Evolutionary conservation across 2,888 invertebrate genomes (phyloP).

Genomic region (Thelaira solivaga): DNA sequence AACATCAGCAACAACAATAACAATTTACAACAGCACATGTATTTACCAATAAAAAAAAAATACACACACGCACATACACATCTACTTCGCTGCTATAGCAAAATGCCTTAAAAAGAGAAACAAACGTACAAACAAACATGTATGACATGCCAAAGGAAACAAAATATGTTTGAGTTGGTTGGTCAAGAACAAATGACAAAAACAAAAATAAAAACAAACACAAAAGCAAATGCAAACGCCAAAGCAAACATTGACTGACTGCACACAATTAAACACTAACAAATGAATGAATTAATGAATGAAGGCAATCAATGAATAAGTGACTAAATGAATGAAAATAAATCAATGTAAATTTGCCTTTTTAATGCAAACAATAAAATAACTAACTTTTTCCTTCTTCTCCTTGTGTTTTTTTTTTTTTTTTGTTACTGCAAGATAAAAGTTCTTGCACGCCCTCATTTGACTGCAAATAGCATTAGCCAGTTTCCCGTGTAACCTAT

Average conservation of each 20-base stretch:
- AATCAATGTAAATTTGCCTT: constrained; percentile 20
- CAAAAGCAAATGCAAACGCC: neutral
- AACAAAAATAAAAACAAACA: neutral
- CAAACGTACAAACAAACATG: neutral
- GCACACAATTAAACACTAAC: neutral
- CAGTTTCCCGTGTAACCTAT: too few relatives aligned
- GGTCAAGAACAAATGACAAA: constrained; percentile 30
- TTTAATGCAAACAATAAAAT: too few relatives aligned
- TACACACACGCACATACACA: neutral
- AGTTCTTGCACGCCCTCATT: too few relatives aligned
- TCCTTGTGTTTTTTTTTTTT: neutral
- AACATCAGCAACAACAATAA: constrained; percentile 9
- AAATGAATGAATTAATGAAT: constrained; percentile 24
- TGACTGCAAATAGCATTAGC: too few relatives aligned
- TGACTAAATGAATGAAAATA: constrained; percentile 27
- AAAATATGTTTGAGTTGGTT: constrained; percentile 26
- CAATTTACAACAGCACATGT: constrained; percentile 20
- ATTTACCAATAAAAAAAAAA: constrained; percentile 17
- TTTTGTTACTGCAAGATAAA: too few relatives aligned
- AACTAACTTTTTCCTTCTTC: neutral
- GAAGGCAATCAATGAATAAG: constrained; percentile 19
- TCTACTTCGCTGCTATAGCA: too few relatives aligned
- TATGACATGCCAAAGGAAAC: constrained; percentile 22
- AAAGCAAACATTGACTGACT: neutral
- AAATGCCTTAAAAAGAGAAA: too few relatives aligned